These are phyloP conservation scores for Agelaius phoeniceus DNA, from an alignment of 2,113 vertebrate genomes.

Conservation along the genomic window DNA sequence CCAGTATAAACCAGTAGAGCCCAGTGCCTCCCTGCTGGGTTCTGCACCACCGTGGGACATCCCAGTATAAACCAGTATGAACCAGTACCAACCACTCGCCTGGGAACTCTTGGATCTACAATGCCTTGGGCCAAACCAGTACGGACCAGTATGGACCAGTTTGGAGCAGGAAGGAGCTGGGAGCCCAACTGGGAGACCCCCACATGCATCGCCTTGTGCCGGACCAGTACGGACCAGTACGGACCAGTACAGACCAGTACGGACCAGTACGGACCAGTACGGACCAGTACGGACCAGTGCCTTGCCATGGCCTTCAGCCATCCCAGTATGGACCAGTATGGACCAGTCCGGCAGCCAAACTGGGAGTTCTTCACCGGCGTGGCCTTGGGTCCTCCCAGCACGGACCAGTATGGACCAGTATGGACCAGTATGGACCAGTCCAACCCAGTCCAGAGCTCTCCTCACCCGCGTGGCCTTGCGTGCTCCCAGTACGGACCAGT, in stretches of 20 bases:
- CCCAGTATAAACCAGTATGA: not conserved
- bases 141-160: not conserved
- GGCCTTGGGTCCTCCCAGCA: not conserved
- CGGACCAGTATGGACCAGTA: too few species aligned
- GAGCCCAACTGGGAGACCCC: not conserved
- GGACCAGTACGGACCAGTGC: not conserved
- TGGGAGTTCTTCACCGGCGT: too few species aligned
- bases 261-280: not conserved
- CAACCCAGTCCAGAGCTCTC: too few species aligned
- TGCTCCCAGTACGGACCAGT: too few species aligned
- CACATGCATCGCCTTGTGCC: not conserved
- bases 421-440: too few species aligned
- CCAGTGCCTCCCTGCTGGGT: not conserved
- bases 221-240: not conserved
- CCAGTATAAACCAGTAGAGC: not conserved
- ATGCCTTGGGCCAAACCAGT: not conserved
- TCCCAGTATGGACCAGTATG: not conserved
- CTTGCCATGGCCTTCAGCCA: too few species aligned
- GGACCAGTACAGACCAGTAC: not conserved
- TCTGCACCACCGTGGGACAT: accelerated
- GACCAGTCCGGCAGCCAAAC: too few species aligned
- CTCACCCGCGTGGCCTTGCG: too few species aligned
- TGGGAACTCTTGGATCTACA: not conserved
- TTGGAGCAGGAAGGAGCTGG: not conserved
- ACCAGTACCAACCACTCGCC: too few species aligned